Base-by-base conservation (phyloP, 2,797 vertebrate genomes). In the Lutjanus campechanus region DNA sequence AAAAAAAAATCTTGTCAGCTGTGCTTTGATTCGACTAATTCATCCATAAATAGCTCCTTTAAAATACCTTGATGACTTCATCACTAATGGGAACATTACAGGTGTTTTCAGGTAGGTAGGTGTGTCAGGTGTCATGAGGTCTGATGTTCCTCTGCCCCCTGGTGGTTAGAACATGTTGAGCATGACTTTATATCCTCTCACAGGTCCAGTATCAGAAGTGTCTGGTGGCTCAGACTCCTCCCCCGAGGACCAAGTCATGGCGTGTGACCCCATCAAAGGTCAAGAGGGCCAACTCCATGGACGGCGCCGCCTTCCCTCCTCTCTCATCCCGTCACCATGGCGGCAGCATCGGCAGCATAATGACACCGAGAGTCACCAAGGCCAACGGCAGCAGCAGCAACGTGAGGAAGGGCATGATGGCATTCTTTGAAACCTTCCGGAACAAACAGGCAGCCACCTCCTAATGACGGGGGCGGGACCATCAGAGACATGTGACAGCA, bases 201-300 rank as follows among this genome's bases (percentile, higher is more conserved):
- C 44, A 99, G 98, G 97, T 98, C 65, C 97, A 98, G 89, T 99
- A 99, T 85, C 98, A 98, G 94, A 98, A 96, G 90, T 98, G 98
- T 93, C 95, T 99, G 86, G 97, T 98, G 80, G 96, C 97, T 20
- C 96, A 97, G 76, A 96, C 97, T 40, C 96, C 97, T 17, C 96
- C 95, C 12, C 90, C 94, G 0, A 96, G 95, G 89, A 85, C 94
- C 29, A 97, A 96, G 88, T 91, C 90, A 20, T 95, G 95, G 88
- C 95, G 93, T 12, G 89, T 87, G 2, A 91, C 92, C 75, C 86
- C 95, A 11, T 83, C 90, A 0, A 96, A 96, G 85, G 94, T 97
- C 73, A 97, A 96, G 87, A 92, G 96, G 66, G 96, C 97, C 63
- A 95, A 96, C 88, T 97, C 96, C 6, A 92, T 96, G 92, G 97